Evolutionary conservation across 2,113 vertebrate genomes (phyloP).

Genomic region (Lagenorhynchus albirostris): DNA sequence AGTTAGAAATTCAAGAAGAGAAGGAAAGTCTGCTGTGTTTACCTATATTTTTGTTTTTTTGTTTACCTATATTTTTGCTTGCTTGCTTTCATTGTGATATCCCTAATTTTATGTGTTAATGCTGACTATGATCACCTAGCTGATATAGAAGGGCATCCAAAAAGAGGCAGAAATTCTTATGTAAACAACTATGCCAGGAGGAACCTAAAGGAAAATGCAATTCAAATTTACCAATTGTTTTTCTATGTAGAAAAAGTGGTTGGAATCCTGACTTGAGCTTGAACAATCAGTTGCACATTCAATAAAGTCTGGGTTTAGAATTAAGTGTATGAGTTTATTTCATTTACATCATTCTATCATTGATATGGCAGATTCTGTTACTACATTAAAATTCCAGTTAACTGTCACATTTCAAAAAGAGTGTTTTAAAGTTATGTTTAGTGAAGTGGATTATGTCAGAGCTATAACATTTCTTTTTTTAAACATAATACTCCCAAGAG

Average conservation of each 20-base stretch:
- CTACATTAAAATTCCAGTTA: slow-evolving; percentile 38
- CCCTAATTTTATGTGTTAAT: neutral
- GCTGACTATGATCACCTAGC: neutral
- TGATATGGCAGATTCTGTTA: neutral
- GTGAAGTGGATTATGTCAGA: slow-evolving; percentile 56
- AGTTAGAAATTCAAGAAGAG: neutral
- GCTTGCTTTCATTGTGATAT: neutral
- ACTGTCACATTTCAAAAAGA: neutral
- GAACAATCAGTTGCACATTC: neutral
- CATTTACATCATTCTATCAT: neutral
- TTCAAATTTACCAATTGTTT: neutral
- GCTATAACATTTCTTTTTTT: slow-evolving; percentile 57
- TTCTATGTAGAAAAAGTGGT: neutral
- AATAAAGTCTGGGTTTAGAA: neutral
- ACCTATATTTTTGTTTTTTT: neutral
- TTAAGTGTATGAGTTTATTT: neutral
- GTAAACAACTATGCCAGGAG: neutral
- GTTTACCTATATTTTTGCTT: neutral
- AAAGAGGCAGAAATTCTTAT: neutral
- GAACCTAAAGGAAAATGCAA: neutral
- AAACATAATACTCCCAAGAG: slow-evolving; percentile 49
- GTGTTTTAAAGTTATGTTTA: slow-evolving; percentile 34
- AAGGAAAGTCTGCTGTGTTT: neutral
- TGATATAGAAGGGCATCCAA: neutral
- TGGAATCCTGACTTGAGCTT: neutral